Evolutionary conservation across 2,888 invertebrate species (phyloP).

Genomic region (Trissolcus japonicus): DNA sequence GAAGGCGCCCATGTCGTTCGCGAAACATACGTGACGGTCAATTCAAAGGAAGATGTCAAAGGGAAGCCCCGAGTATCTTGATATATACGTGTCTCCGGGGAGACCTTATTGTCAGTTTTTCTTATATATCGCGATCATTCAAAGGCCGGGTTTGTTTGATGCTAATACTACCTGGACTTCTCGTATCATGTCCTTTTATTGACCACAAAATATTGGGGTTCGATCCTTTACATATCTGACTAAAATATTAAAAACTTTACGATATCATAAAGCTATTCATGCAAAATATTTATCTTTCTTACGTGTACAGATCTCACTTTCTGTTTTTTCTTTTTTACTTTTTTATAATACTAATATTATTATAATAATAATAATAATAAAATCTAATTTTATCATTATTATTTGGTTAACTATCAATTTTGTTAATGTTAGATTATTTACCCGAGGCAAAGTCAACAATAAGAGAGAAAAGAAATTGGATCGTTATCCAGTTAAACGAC

Average conservation of each 20-base stretch:
- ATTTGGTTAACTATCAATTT: too few relatives aligned
- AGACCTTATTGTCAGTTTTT: conserved; percentile 53
- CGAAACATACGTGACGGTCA: conserved; percentile 65
- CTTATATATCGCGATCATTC: conserved; percentile 48
- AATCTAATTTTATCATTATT: too few relatives aligned
- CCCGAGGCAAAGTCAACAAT: too few relatives aligned
- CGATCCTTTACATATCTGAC: conserved; percentile 37
- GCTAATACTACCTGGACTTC: conserved; percentile 44
- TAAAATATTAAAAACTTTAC: conserved; percentile 24
- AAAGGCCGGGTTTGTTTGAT: conserved; percentile 52
- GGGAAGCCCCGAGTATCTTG: conserved; percentile 50
- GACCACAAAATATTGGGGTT: conserved; percentile 51
- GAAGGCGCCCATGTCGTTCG: conserved; percentile 61
- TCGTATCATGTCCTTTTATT: conserved; percentile 49
- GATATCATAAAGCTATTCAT: background rate
- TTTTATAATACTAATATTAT: too few relatives aligned
- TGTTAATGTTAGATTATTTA: too few relatives aligned
- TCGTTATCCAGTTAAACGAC: too few relatives aligned
- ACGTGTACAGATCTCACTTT: too few relatives aligned
- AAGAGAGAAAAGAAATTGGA: too few relatives aligned
- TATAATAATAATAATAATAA: too few relatives aligned
- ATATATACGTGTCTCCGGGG: conserved; percentile 49
- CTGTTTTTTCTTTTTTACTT: too few relatives aligned
- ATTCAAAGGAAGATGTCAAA: conserved; percentile 56
- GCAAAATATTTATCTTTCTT: too few relatives aligned